Percentiles rank a stretch among this genome's conserved stretches.
Conservation (phyloP, 64 coral and sea anemone species). For the Montipora foliosa region DNA sequence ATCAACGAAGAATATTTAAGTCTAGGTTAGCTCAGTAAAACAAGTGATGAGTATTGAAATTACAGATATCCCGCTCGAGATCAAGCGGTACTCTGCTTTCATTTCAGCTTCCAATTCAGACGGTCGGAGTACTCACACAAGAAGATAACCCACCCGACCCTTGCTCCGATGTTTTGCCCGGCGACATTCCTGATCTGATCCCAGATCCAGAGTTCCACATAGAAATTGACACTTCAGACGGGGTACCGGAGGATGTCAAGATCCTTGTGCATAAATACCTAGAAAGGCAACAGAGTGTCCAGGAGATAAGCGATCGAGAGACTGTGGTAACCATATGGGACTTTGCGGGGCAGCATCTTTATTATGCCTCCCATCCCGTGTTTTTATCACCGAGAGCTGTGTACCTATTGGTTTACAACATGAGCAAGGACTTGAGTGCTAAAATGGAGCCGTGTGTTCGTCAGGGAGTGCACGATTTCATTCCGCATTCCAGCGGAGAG, state of each 20-base stretch:
- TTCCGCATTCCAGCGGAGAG: conserved; percentile 40
- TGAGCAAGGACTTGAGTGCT: conserved; percentile 60
- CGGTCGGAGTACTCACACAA: not conserved
- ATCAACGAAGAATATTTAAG: no score
- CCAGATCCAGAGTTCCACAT: conserved; percentile 38
- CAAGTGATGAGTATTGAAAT: no score
- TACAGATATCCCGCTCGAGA: no score
- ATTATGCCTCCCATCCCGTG: conserved; percentile 80
- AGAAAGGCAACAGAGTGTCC: conserved; percentile 39
- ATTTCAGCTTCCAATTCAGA: not conserved
- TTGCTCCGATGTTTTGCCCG: not conserved
- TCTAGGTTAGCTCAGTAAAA: no score
- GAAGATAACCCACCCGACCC: not conserved
- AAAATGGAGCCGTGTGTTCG: conserved; percentile 75
- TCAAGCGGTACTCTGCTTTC: not conserved
- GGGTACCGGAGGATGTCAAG: conserved; percentile 66
- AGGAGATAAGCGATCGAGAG: conserved; percentile 34
- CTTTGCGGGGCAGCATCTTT: conserved; percentile 80
- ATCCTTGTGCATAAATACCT: conserved; percentile 61
- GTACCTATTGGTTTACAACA: conserved; percentile 77
- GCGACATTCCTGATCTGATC: not conserved
- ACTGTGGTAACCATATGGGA: conserved; percentile 78
- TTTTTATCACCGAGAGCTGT: conserved; percentile 67
- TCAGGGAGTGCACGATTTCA: conserved; percentile 68
- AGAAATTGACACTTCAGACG: conserved; percentile 30